Evolutionary conservation across 2,888 invertebrate species (phyloP).

Genomic region (Mechanitis messenoides): DNA sequence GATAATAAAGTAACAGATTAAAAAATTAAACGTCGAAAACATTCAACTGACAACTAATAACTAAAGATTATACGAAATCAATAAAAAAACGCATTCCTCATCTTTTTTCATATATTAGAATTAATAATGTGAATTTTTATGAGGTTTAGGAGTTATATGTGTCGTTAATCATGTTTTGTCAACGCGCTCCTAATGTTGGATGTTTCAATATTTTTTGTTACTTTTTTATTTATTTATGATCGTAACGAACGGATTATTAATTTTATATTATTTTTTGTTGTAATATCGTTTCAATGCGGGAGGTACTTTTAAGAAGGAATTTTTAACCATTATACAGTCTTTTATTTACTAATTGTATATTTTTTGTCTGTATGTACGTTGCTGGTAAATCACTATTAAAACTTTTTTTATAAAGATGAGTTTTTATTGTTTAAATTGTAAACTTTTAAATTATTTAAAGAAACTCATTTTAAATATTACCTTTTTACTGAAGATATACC

Average conservation of each 20-base stretch:
- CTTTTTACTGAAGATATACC: too few species aligned
- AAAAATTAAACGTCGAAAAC: conserved; percentile 25
- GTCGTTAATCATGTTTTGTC: conserved; percentile 62
- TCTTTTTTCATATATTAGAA: conserved; percentile 41
- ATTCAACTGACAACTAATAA: background rate
- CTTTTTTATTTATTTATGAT: conserved; percentile 16
- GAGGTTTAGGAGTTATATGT: conserved; percentile 47
- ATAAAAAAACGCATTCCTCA: conserved; percentile 32
- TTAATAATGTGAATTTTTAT: conserved; percentile 56
- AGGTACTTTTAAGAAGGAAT: background rate
- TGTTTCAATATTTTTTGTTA: conserved; percentile 23
- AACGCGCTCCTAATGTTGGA: conserved; percentile 40
- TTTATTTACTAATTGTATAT: too few species aligned
- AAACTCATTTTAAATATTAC: too few species aligned
- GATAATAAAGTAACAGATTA: too few species aligned
- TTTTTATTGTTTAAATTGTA: too few species aligned
- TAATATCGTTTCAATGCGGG: background rate
- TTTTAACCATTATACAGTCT: too few species aligned
- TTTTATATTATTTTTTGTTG: conserved; percentile 10
- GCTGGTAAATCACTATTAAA: too few species aligned
- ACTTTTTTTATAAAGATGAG: too few species aligned
- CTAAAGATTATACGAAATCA: background rate
- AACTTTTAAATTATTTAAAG: too few species aligned
- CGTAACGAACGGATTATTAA: conserved; percentile 1
- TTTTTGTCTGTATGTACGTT: too few species aligned